Evolutionary conservation across 1,140 invertebrate genomes (phyloP), one percentile per base, ranked within the genome.

Genomic region (Eubasilissa regina): DNA sequence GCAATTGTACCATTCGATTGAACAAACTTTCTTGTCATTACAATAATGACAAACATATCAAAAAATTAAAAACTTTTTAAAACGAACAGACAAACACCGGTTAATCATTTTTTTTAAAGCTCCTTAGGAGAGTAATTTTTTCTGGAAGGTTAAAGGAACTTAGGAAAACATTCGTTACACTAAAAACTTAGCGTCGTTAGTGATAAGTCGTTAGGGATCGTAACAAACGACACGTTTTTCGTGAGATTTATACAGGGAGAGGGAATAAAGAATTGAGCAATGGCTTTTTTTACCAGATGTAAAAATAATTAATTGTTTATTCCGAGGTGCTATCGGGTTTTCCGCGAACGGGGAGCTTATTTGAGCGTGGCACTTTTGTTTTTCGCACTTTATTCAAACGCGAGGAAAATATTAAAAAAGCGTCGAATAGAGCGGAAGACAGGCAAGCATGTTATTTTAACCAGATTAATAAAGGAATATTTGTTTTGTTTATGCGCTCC

Each of bases 261-360:
- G 55, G 45, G 44, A 58, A 58, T 56, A 58, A n/a, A 44, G 12
- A 35, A 35, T 35, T 35, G 25, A 35, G 25, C 25, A 35, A 35
- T 56, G 35, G 25, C 17, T 15, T 11, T 70, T n/a, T 66, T 70
- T 51, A 21, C 47, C 48, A 10, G 47, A 70, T 17, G 66, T 62
- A 51, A 70, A 70, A 70, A 70, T 70, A 78, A 78, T 78, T 78
- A 55, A 77, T 77, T 77, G 76, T 78, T 56, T 78, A 70, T 70
- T 70, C n/a, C 13, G 17, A n/a, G 53, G 53, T 8, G 53, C 21
- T 43, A 43, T 21, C 25, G 8, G 21, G 51, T 15, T 55, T 73
- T 70, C 45, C n/a, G 17, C 66, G 21, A 12, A 70, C n/a, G 44
- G 47, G 44, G 47, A 51, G 43, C 62, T 70, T 70, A 44, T 51